A percentile compares a stretch with the other conserved stretches of the same genome.
These are phyloP conservation scores for Furcula furcula DNA, from an alignment of 2,888 invertebrate species.

Conservation along the genomic window DNA sequence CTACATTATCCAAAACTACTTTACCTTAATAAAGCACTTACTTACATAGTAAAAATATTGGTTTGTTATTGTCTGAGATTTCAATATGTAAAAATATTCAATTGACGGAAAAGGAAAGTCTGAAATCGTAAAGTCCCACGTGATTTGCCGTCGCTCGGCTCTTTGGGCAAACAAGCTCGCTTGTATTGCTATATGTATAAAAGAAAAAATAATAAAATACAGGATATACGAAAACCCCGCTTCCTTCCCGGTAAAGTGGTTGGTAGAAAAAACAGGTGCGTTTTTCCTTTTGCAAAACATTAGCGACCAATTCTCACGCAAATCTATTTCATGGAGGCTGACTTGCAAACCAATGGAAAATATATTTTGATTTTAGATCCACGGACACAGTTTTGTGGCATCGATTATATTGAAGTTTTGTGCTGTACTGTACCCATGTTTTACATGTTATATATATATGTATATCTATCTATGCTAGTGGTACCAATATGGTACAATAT, in stretches of 20 bases:
- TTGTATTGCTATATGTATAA: too few relatives aligned
- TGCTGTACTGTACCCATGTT: too few relatives aligned
- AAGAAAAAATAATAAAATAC: slow-evolving; percentile 17
- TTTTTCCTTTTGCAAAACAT: slow-evolving; percentile 31
- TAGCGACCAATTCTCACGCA: slow-evolving; percentile 29
- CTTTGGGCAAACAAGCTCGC: slow-evolving; percentile 12
- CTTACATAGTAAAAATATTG: too few relatives aligned
- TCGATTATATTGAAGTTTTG: too few relatives aligned
- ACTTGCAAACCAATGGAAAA: slow-evolving; percentile 34
- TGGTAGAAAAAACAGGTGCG: slow-evolving; percentile 20
- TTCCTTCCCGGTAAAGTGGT: slow-evolving; percentile 14
- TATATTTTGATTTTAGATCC: slow-evolving; percentile 46
- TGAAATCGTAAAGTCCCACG: slow-evolving; percentile 17
- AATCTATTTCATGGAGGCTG: slow-evolving; percentile 33
- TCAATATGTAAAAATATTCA: neutral
- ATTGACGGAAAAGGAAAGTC: slow-evolving; percentile 9
- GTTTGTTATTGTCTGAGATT: slow-evolving; percentile 2
- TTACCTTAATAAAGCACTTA: neutral
- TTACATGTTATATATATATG: too few relatives aligned
- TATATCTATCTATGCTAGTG: too few relatives aligned
- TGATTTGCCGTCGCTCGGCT: slow-evolving; percentile 6
- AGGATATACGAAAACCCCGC: slow-evolving; percentile 17
- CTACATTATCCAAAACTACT: neutral
- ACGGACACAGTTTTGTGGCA: slow-evolving; percentile 51
- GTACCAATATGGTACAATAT: too few relatives aligned